phyloP scores from a whole-genome alignment of 2,797 vertebrate genomes.

The Coluber constrictor region DNA sequence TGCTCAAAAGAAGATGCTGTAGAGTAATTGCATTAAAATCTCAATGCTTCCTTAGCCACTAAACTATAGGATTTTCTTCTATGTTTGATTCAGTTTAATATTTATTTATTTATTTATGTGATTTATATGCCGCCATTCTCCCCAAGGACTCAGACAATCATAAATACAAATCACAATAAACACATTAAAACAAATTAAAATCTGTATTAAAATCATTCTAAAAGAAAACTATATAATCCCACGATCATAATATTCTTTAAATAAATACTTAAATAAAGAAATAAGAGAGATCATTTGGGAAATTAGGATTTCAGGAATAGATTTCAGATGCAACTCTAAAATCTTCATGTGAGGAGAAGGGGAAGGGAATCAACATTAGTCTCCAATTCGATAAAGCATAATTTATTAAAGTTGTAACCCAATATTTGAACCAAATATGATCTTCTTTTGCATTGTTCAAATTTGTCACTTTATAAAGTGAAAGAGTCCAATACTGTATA shows the following conservation, averaged over 20 bases:
- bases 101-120: too few species aligned
- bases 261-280: background rate
- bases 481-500: background rate
- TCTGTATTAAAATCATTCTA: too few species aligned
- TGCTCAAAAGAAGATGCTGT: background rate
- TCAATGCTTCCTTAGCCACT: background rate
- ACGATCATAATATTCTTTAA: too few species aligned
- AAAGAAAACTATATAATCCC: too few species aligned
- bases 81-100: background rate
- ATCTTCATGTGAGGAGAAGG: background rate
- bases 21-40: background rate
- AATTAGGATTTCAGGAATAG: background rate
- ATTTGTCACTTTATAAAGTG: background rate
- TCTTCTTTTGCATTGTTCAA: background rate
- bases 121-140: too few species aligned
- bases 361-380: background rate
- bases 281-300: background rate
- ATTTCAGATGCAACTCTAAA: background rate
- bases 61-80: background rate
- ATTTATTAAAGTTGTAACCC: background rate
- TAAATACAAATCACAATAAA: too few species aligned
- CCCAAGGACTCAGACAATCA: too few species aligned
- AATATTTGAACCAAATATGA: background rate
- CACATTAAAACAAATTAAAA: too few species aligned
- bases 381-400: background rate